Base-by-base conservation (phyloP, 2,113 vertebrate genomes). In the Petrocephalus zakoni region DNA sequence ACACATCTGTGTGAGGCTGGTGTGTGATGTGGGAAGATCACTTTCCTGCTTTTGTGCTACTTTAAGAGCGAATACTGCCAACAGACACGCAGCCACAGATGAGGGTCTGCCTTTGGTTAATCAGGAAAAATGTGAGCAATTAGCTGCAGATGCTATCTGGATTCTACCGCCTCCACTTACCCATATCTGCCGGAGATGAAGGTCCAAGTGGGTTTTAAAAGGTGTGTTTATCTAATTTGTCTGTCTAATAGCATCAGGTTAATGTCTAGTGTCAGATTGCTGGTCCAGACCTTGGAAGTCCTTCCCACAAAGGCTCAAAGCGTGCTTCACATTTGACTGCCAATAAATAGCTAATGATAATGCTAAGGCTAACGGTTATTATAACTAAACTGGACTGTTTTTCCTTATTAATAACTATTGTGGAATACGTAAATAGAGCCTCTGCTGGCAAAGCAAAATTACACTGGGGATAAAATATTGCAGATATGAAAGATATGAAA, bases 171-270 rank as follows among this genome's bases (percentile, higher is more conserved):
- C 86, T 64, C 86, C 56, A 87, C 42, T 42, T 61, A 19, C 51
- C 86, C 55, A 4, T 46, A 34, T 61, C 86, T 46, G 55, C 55
- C 37, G 56, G 29, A 87, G n/a, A 61, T 42, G n/a, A 42, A 64
- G 19, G 55, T 47, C 56, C 86, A 61, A 46, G 86, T 87, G 86
- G 56, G 86, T 47, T 87, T 86, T 87, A 64, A 87, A 86, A 87
- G 86, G 56, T 87, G 56, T 8, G 7, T 61, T 87, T 22, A 87
- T 64, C 37, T 10, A 34, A 52, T 85, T 34, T 61, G 86, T 52
- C n/a, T 61, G 17, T 61, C 51, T 85, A 22, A 17, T n/a, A 51
- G 9, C 49, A 55, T 9, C 22, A 21, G 21, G 42, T 49, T 83
- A 22, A 83, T 47, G 46, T 49, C 81, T 37, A 82, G 78, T 82